Percentiles rank a stretch among this genome's conserved stretches.
phyloP scores from a whole-genome alignment of 2,888 invertebrate species.

The Hirudinaria manillensis region DNA sequence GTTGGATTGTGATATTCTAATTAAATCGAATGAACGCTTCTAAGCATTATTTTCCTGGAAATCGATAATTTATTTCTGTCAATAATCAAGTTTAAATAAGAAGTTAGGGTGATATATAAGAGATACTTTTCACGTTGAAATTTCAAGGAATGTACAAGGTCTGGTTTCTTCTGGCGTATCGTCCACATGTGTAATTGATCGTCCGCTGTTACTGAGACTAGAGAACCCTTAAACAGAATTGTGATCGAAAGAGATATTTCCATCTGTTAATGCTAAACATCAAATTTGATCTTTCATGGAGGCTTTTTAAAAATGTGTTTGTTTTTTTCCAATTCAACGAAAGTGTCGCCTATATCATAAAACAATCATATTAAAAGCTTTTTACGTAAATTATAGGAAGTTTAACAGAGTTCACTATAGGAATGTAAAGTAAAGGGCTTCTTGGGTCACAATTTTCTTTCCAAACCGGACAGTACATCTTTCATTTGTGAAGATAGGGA shows the following conservation, averaged over 20 bases:
- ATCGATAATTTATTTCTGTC: neutral
- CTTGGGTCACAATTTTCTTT: no score
- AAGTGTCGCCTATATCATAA: no score
- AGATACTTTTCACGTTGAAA: conserved; percentile 83
- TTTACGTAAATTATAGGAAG: no score
- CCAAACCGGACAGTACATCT: no score
- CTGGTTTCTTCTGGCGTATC: conserved; percentile 81
- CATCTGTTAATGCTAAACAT: neutral
- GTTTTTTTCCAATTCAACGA: no score
- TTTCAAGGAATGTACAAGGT: conserved; percentile 90
- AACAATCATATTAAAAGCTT: no score
- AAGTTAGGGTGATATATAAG: neutral
- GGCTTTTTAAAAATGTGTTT: no score
- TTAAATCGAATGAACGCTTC: no score
- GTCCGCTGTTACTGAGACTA: conserved; percentile 90
- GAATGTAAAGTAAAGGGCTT: no score
- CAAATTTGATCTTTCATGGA: neutral
- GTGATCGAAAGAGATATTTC: neutral
- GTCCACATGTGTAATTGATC: conserved; percentile 96
- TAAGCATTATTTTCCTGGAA: neutral
- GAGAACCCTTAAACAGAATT: conserved; percentile 64
- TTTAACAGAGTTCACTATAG: no score
- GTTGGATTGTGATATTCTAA: no score
- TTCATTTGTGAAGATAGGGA: no score
- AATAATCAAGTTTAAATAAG: neutral